Conservation (phyloP, 2,113 vertebrate genomes). For the Catharus bicknelli region DNA sequence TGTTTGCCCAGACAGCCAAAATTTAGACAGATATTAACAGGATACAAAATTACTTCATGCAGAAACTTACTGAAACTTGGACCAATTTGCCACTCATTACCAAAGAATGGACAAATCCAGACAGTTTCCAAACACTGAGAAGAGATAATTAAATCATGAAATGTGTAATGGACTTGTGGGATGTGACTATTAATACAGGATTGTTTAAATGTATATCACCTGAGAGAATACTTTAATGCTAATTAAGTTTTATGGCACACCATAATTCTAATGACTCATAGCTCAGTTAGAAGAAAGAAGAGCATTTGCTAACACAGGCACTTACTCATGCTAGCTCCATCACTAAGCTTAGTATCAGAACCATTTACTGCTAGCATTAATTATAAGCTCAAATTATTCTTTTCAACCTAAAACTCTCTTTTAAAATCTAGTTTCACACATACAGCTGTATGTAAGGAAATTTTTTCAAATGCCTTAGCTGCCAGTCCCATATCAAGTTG, state of each 20-base stretch:
- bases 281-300: slow-evolving; percentile 13
- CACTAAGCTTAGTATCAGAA: neutral
- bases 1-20: slow-evolving; percentile 19
- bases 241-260: slow-evolving; percentile 40
- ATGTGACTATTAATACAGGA: slow-evolving; percentile 32
- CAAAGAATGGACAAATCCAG: slow-evolving; percentile 8
- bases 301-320: slow-evolving; percentile 1
- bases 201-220: slow-evolving; percentile 39
- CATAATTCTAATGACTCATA: slow-evolving; percentile 46
- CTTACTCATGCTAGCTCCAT: neutral
- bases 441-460: neutral
- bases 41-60: slow-evolving; percentile 1
- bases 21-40: slow-evolving; percentile 19
- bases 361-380: neutral
- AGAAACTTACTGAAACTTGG: slow-evolving; percentile 20
- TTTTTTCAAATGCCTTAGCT: neutral
- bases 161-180: slow-evolving; percentile 4
- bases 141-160: slow-evolving; percentile 28
- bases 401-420: neutral
- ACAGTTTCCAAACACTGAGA: neutral
- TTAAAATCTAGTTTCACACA: neutral
- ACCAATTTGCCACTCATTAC: neutral
- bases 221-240: slow-evolving; percentile 51
- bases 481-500: neutral
- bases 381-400: neutral